Evolutionary conservation across 2,888 invertebrate species (phyloP).

Genomic region (Callyntrura guangdongensis): DNA sequence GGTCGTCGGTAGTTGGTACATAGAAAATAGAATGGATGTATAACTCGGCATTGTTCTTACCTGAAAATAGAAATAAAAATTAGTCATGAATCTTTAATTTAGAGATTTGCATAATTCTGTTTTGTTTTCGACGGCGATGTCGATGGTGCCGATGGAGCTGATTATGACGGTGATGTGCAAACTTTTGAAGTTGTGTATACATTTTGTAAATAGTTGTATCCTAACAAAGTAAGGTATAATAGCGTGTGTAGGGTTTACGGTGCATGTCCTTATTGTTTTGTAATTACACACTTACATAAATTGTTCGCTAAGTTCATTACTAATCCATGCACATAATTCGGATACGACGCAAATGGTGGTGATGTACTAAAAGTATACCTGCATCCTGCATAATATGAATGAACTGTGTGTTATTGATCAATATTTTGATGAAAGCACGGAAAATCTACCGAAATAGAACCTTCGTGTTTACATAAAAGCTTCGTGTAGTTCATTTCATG

Average conservation of each 20-base stretch:
- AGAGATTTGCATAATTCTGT: slow-evolving; percentile 49
- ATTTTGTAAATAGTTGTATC: not conserved
- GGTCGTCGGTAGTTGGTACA: too few relatives aligned
- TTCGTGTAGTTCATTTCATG: not conserved
- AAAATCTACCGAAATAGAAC: too few relatives aligned
- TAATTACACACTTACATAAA: too few relatives aligned
- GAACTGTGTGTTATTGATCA: too few relatives aligned
- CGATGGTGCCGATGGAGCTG: not conserved
- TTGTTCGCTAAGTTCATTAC: too few relatives aligned
- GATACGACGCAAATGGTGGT: too few relatives aligned
- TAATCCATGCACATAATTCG: too few relatives aligned
- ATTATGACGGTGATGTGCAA: not conserved
- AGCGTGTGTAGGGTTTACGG: not conserved
- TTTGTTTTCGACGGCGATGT: not conserved
- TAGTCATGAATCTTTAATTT: slow-evolving; percentile 62
- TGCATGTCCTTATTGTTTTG: not conserved
- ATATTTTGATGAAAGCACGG: too few relatives aligned
- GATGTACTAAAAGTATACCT: too few relatives aligned
- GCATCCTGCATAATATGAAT: too few relatives aligned
- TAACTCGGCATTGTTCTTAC: slow-evolving; percentile 58
- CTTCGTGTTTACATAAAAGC: not conserved
- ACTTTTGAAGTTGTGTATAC: not conserved
- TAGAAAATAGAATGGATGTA: too few relatives aligned
- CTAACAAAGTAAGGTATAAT: not conserved
- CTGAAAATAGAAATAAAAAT: slow-evolving; percentile 66